phyloP scores from a whole-genome alignment of 2,888 invertebrate species.

The Nemoura dubitans region DNA sequence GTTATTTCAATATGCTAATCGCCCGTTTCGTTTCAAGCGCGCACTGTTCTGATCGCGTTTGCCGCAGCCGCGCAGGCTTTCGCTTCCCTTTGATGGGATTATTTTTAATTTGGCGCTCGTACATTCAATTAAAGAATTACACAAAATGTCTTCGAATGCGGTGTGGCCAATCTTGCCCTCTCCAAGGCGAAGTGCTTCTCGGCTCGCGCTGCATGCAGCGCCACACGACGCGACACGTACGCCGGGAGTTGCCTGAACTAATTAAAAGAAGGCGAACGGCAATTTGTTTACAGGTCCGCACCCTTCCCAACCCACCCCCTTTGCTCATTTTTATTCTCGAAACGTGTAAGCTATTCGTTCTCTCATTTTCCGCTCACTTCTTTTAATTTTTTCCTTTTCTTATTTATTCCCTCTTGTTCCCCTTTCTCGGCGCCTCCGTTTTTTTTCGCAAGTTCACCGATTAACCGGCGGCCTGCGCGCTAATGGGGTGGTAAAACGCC shows the following conservation, averaged over 20 bases:
- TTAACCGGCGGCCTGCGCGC: conserved; percentile 44
- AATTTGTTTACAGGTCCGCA: conserved; percentile 41
- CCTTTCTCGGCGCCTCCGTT: conserved; percentile 29
- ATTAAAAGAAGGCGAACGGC: conserved; percentile 40
- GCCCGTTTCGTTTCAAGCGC: no score
- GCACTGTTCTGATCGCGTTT: not conserved
- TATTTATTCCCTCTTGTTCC: conserved; percentile 40
- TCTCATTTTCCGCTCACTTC: conserved; percentile 41
- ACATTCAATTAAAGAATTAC: conserved; percentile 38
- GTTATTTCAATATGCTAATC: conserved; percentile 39
- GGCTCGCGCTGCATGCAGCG: no score
- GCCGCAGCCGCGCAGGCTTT: not conserved
- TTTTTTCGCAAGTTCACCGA: conserved; percentile 35
- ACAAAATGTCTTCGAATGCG: conserved; percentile 24
- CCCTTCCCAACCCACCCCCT: not conserved
- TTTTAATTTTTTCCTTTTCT: conserved; percentile 45
- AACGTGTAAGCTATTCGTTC: conserved; percentile 48
- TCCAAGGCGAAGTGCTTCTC: no score
- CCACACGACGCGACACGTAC: not conserved
- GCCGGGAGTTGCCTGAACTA: conserved; percentile 16
- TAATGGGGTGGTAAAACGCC: conserved; percentile 49
- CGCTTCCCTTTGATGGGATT: conserved; percentile 25
- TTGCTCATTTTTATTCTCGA: conserved; percentile 45
- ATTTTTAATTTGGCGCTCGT: conserved; percentile 1
- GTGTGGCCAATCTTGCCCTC: not conserved